Base-by-base conservation (phyloP, 2,113 vertebrate species). In the Lepus europaeus region DNA sequence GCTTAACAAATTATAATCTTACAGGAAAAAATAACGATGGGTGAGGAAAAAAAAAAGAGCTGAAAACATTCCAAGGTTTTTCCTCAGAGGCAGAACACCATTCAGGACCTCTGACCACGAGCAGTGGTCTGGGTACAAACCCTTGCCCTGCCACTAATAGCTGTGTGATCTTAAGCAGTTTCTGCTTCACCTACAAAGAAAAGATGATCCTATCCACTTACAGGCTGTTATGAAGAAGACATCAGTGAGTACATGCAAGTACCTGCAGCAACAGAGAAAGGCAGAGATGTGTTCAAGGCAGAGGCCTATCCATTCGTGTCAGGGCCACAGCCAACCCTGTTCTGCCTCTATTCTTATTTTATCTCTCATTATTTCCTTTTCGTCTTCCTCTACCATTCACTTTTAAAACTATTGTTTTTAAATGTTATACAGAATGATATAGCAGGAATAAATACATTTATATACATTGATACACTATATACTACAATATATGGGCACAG, bases 381-480 rank as follows among this genome's bases (percentile, higher is more conserved):
- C 59, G 23, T 69, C 70, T 92, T 92, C 61, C 63, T 59, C 70
- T 63, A 68, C 80, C 70, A 70, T n/a, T 91, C 14, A 82, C n/a
- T 89, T 74, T 84, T 49, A 19, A 80, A 80, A 74, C 17, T 73
- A 25, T 81, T 93, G 59, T 51, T 69, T 70, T 69, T 63, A 95
- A 92, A 92, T 51, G 36, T 88, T 12, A 88, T 88, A 81, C 91
- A 87, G 16, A 17, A 81, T 25, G 4, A 51, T n/a, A 61, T 3
- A 73, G 53, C 53, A 86, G 33, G 20, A 76, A 77, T 84, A 25
- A 90, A 39, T 6, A 39, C 39, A 39, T 39, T 39, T 39, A 39
- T 39, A 39, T 39, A 39, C 39, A 39, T 39, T 39, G 6, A 39
- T 39, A 39, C 81, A 49, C 70, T 31, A 61, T 51, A 51, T 14